phyloP scores from a whole-genome alignment of 2,797 vertebrate genomes.

The Crocidura indochinensis region DNA sequence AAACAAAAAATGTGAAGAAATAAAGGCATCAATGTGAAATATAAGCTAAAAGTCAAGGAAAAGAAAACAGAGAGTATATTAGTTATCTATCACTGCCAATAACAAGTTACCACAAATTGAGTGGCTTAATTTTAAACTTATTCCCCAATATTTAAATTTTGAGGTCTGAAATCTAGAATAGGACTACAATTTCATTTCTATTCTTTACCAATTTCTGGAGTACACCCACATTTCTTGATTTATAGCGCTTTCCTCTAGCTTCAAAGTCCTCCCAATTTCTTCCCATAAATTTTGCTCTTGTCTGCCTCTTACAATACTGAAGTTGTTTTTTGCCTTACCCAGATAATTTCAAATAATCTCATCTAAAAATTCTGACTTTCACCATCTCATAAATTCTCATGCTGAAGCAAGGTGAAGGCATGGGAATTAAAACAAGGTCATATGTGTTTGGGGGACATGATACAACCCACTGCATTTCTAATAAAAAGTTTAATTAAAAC shows the following conservation, averaged over 20 bases:
- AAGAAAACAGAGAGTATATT: neutral
- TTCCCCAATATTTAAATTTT: neutral
- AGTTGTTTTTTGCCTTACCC: neutral
- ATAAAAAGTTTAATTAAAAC: no score
- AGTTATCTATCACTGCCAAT: neutral
- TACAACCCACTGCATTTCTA: no score
- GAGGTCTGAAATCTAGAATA: neutral
- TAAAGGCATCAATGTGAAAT: constrained; percentile 20
- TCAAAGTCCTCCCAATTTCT: neutral
- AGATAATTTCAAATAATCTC: neutral
- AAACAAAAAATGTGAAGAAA: neutral
- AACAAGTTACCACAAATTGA: neutral
- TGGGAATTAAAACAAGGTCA: no score
- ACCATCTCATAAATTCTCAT: neutral
- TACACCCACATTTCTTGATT: neutral
- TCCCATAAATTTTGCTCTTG: neutral
- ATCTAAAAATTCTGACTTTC: neutral
- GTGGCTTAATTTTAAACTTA: neutral
- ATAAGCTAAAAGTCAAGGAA: neutral
- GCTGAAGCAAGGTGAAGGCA: no score
- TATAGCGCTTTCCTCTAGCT: neutral
- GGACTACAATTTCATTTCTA: rapidly evolving
- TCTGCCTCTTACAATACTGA: neutral
- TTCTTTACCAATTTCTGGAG: neutral
- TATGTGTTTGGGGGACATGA: no score